phyloP scores from a whole-genome alignment of 2,113 vertebrate genomes.

The Pomatostomus ruficeps region DNA sequence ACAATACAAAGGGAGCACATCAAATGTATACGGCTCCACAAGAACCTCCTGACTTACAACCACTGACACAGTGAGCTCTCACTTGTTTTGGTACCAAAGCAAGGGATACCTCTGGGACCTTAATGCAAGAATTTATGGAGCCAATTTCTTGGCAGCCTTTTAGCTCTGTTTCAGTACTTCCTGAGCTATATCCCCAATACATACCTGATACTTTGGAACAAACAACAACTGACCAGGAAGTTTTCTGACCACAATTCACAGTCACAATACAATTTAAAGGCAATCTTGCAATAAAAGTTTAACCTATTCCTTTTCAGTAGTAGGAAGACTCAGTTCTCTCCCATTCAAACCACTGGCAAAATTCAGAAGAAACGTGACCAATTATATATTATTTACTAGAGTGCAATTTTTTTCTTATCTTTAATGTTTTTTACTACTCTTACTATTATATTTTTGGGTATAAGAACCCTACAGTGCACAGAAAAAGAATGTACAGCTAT shows the following conservation, averaged over 20 bases:
- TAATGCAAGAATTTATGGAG: background rate
- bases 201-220: background rate
- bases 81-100: background rate
- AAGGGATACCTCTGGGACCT: background rate
- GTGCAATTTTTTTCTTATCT: background rate
- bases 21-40: background rate
- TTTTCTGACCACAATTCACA: background rate
- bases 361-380: background rate
- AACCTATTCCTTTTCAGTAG: background rate
- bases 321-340: background rate
- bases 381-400: background rate
- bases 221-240: background rate
- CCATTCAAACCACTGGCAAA: background rate
- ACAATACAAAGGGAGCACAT: background rate
- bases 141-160: background rate
- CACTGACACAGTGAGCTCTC: background rate
- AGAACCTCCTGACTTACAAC: background rate
- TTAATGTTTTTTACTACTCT: background rate
- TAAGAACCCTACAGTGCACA: background rate
- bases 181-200: background rate
- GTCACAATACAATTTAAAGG: background rate
- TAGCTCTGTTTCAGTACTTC: background rate
- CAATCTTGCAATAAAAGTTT: background rate
- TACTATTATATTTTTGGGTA: background rate
- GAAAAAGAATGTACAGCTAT: background rate